These are phyloP conservation scores for Netelia melanura DNA, from an alignment of 2,888 invertebrate genomes.

Conservation along the genomic window DNA sequence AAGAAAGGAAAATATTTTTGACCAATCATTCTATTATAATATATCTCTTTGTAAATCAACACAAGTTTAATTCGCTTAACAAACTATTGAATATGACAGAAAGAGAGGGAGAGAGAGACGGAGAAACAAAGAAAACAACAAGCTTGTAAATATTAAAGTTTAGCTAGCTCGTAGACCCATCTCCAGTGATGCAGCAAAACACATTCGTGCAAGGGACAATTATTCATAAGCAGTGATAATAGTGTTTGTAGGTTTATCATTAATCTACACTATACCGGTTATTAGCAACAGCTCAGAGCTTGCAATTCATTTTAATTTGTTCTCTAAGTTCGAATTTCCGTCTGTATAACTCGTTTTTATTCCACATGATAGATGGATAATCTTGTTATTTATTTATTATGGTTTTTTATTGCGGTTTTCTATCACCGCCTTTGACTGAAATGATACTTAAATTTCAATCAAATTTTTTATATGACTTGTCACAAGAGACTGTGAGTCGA, in stretches of 20 bases:
- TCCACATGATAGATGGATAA: neutral
- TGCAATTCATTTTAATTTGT: conserved; percentile 5
- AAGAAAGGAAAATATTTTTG: neutral
- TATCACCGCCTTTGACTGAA: conserved; percentile 46
- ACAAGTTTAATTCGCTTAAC: neutral
- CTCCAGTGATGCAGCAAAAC: conserved; percentile 19
- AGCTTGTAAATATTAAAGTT: conserved; percentile 55
- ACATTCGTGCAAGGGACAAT: conserved; percentile 53
- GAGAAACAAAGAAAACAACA: neutral
- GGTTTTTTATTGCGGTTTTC: conserved; percentile 12
- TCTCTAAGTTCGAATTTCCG: neutral
- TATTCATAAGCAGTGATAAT: conserved; percentile 49
- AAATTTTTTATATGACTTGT: conserved; percentile 13
- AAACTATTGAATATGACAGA: neutral
- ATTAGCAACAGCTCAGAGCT: neutral
- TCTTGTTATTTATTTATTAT: conserved; percentile 22
- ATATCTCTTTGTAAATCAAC: neutral
- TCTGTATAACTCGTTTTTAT: neutral
- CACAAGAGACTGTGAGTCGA: conserved; percentile 14
- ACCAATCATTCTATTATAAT: conserved; percentile 17
- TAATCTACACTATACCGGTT: conserved; percentile 1
- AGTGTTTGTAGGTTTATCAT: conserved; percentile 30
- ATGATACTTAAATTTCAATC: conserved; percentile 29
- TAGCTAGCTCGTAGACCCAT: conserved; percentile 6
- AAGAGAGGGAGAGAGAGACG: neutral